phyloP scores from a whole-genome alignment of 2,797 vertebrate genomes.

The Lagocephalus sceleratus region DNA sequence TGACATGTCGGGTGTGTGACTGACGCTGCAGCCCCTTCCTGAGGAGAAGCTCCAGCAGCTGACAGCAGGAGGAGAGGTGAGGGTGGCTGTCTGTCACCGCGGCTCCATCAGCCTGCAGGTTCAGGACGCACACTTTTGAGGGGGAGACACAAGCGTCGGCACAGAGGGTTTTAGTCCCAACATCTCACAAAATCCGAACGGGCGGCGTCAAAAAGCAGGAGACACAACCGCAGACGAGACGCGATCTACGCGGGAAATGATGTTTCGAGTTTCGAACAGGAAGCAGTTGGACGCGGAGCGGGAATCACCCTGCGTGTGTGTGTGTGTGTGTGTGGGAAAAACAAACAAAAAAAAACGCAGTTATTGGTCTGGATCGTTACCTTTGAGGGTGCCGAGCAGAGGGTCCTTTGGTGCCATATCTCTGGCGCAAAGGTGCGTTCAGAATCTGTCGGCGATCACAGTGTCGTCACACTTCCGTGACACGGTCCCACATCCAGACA shows the following conservation, averaged over 20 bases:
- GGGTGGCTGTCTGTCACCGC: slow-evolving; percentile 71
- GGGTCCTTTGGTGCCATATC: slow-evolving; percentile 81
- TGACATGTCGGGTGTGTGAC: neutral
- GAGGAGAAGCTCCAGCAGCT: slow-evolving; percentile 81
- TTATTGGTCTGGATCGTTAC: slow-evolving; percentile 44
- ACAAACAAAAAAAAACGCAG: too few species aligned
- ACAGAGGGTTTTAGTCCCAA: too few species aligned
- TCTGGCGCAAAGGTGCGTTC: neutral
- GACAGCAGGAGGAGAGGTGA: slow-evolving; percentile 74
- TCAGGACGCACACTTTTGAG: slow-evolving; percentile 75
- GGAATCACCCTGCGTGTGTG: too few species aligned
- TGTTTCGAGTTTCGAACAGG: too few species aligned
- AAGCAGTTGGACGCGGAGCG: neutral
- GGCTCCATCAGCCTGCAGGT: slow-evolving; percentile 65
- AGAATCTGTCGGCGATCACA: slow-evolving; percentile 1
- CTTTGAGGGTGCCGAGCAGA: slow-evolving; percentile 78
- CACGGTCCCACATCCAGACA: neutral
- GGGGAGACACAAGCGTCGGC: neutral
- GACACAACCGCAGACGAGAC: neutral
- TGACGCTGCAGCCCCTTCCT: slow-evolving; percentile 79
- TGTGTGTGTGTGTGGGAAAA: too few species aligned
- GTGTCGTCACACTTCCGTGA: slow-evolving; percentile 47
- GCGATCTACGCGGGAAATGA: too few species aligned
- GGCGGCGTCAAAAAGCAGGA: neutral
- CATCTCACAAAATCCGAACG: neutral